Conservation (phyloP, 2,888 invertebrate species). For the Macropis europaea region DNA sequence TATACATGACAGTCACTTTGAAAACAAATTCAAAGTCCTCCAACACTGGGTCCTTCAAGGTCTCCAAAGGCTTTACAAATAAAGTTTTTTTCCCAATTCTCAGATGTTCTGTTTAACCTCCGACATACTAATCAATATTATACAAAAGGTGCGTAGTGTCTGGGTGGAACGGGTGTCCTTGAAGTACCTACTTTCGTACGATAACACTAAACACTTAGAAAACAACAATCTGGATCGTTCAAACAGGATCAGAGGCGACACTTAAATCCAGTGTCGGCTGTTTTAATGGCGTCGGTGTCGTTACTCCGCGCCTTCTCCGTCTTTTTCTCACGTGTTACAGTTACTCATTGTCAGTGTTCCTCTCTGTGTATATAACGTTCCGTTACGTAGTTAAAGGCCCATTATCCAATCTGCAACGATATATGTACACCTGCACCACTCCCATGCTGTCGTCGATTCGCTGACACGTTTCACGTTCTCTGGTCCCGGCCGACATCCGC, state of each 20-base stretch:
- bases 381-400: conserved; percentile 49
- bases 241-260: conserved; percentile 37
- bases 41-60: too few species aligned
- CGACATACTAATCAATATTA: too few species aligned
- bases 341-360: background rate
- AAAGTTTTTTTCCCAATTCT: too few species aligned
- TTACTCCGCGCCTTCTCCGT: background rate
- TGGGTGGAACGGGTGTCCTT: too few species aligned
- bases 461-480: conserved; percentile 4
- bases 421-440: conserved; percentile 31
- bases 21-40: too few species aligned
- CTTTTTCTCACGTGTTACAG: background rate
- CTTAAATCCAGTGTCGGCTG: conserved; percentile 43
- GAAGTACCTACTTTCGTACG: too few species aligned
- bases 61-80: too few species aligned
- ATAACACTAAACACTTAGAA: too few species aligned
- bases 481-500: conserved; percentile 25
- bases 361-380: conserved; percentile 19
- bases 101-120: too few species aligned
- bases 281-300: conserved; percentile 35
- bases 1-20: too few species aligned
- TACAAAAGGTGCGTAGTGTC: too few species aligned
- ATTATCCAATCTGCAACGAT: conserved; percentile 47
- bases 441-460: conserved; percentile 3
- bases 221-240: too few species aligned